Evolutionary conservation across 2,888 invertebrate species (phyloP), one percentile per base, ranked within the genome.

Genomic region (Tyria jacobaeae): DNA sequence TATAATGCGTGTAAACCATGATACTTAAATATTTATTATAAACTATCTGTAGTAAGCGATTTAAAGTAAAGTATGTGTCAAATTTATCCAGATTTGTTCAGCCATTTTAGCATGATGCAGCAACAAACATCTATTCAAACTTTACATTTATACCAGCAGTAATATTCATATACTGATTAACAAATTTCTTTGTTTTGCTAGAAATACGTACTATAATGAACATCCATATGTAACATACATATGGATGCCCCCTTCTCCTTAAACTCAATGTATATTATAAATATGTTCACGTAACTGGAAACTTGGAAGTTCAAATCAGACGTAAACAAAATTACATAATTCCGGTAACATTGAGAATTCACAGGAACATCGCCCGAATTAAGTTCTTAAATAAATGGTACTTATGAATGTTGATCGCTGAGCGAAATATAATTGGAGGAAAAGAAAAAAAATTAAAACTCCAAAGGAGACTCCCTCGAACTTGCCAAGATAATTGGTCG

Each of bases 401-500:
- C 77, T 77, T 74, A 73, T 74, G 73, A 83, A 84, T 58, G 76
- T 78, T 78, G 69, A 76, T 76, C 66, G 66, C 73, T 65, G 61
- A 73, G 79, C 75, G 71, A 81, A 86, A 81, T 84, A 83, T 86
- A 89, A 88, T 89, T 86, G 84, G 75, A 73, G 74, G 70, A 73
- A 73, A 77, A 57, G 75, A 86, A 84, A 80, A 78, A n/a, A 86
- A 87, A 88, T 89, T 86, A 88, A 89, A 89, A 86, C 83, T 82
- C 80, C 72, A 66, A 75, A 76, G 78, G 82, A 83, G 79, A 84
- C 82, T 80, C 76, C 71, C 76, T 73, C 77, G 73, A 81, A 78
- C 71, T 78, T 73, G 65, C 82, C 73, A 65, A 81, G 86, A 90
- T 90, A 89, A 90, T 89, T 90, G 89, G 85, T 87, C 81, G 84